Evolutionary conservation across 2,888 invertebrate species (phyloP).

Genomic region (Synanthedon tipuliformis): DNA sequence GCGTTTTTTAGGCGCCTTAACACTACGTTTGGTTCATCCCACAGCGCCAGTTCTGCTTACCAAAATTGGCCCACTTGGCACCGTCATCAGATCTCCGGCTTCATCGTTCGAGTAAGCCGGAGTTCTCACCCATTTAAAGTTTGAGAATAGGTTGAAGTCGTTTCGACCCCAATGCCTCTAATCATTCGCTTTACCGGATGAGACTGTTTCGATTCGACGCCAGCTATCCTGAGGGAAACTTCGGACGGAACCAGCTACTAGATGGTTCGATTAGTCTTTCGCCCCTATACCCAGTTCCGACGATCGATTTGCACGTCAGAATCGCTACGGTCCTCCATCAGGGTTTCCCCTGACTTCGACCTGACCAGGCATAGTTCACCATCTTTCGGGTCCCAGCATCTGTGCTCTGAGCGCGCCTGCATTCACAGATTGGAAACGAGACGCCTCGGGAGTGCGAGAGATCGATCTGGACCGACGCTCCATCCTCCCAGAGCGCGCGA

Average conservation of each 20-base stretch:
- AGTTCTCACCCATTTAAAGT: constrained; percentile 81
- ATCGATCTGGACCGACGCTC: constrained; percentile 36
- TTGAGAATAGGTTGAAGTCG: constrained; percentile 81
- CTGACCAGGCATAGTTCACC: constrained; percentile 1
- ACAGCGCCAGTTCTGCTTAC: not conserved
- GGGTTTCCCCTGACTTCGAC: constrained; percentile 1
- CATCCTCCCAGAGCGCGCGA: constrained; percentile 53
- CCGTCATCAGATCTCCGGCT: constrained; percentile 67
- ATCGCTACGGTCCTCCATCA: constrained; percentile 1
- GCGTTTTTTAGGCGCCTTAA: not conserved
- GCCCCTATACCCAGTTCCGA: not conserved
- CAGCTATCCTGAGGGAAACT: not conserved
- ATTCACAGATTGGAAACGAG: constrained; percentile 37
- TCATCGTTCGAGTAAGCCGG: constrained; percentile 70
- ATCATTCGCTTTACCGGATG: constrained; percentile 75
- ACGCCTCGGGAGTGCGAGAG: constrained; percentile 72
- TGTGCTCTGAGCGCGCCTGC: constrained; percentile 30
- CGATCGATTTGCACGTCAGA: not conserved
- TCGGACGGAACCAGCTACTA: not conserved
- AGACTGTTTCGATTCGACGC: not conserved
- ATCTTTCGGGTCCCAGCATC: constrained; percentile 74
- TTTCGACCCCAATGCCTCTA: constrained; percentile 78
- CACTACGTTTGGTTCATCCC: not conserved
- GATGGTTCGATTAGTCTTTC: constrained; percentile 1
- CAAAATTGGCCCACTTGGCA: not conserved